Evolutionary conservation across 2,888 invertebrate species (phyloP), one percentile per base, ranked within the genome.

Genomic region (Dichetophora obliterata): DNA sequence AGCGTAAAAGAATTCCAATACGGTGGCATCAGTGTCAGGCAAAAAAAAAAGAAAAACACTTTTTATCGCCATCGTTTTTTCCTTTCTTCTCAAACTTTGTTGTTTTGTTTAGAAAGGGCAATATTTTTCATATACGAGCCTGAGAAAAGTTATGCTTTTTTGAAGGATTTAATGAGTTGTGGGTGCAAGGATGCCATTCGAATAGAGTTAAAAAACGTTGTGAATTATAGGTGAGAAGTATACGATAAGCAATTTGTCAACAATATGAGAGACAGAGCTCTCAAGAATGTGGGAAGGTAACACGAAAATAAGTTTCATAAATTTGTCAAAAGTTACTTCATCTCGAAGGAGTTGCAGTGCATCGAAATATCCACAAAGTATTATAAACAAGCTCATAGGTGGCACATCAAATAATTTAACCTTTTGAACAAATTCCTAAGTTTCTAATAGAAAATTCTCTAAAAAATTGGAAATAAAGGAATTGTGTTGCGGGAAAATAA

Each of bases 111-210:
- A 31, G 34, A 34, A 4, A 34, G 5, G 61, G 34, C 37, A 34
- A 65, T 37, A 65, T 34, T 9, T 34, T 34, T 65, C 65, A 34
- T 27, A 34, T 34, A n/a, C 16, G 16, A 31, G 37, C n/a, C 37
- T 37, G 34, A n/a, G 31, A 65, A 34, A 65, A 65, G 31, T 65
- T 65, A n/a, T 34, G 31, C 27, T 27, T 65, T n/a, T 65, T 34
- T 19, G 65, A 65, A 65, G 65, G 65, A 65, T 65, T 65, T 65
- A 65, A 65, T 65, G 65, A 65, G 65, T 63, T 65, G 24, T 65
- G 24, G n/a, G 14, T 9, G 27, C 11, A 65, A 16, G 65, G 4
- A 19, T 19, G 37, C 65, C 16, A 65, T 34, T 34, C 6, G 54
- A 24, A 9, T 34, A 34, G 37, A n/a, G n/a, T n/a, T n/a, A n/a